Conservation (phyloP, 2,888 invertebrate species). For the Leptopterna dolabrata region DNA sequence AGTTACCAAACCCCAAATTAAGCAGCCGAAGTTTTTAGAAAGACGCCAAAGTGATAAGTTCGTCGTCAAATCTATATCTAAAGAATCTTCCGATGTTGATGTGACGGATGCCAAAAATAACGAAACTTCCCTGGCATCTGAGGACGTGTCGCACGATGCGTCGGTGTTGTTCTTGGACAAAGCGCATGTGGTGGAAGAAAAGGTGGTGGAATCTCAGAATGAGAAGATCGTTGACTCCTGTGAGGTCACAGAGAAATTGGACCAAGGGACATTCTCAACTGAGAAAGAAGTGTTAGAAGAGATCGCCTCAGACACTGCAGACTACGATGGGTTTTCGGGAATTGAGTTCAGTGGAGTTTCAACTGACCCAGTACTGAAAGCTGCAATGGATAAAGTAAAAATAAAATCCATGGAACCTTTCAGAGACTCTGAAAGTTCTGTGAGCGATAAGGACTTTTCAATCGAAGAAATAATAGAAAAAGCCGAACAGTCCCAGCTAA, state of each 20-base stretch:
- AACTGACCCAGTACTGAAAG: conserved; percentile 15
- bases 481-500: background rate
- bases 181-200: background rate
- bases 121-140: background rate
- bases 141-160: conserved; percentile 13
- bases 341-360: background rate
- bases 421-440: conserved; percentile 34
- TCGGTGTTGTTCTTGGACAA: conserved; percentile 32
- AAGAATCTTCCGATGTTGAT: conserved; percentile 3
- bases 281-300: background rate
- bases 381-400: conserved; percentile 3
- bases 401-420: conserved; percentile 9
- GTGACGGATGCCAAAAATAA: conserved; percentile 8
- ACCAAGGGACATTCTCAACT: background rate
- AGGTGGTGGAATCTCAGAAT: background rate
- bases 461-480: conserved; percentile 49
- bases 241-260: background rate
- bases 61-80: background rate
- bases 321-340: background rate
- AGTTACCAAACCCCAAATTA: conserved; percentile 67
- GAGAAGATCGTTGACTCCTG: background rate
- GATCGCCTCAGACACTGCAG: background rate
- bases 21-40: conserved; percentile 66
- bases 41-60: conserved; percentile 57
- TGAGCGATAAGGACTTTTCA: conserved; percentile 44